phyloP scores from a whole-genome alignment of 2,797 vertebrate genomes.

The Bucorvus abyssinicus region DNA sequence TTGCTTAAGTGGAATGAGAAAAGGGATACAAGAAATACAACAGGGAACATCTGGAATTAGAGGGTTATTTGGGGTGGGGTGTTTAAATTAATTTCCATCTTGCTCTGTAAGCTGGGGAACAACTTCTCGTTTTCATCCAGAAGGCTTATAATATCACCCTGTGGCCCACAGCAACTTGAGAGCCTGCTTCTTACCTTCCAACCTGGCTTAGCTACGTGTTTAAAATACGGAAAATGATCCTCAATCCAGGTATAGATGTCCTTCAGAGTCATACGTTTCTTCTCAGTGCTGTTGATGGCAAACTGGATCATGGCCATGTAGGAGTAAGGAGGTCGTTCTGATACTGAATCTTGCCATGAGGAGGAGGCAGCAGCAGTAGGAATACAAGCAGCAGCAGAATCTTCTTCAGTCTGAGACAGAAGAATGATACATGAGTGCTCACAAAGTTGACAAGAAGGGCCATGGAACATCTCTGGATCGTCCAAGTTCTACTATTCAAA shows the following conservation, averaged over 20 bases:
- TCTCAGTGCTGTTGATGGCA: conserved; percentile 92
- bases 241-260: conserved; percentile 98
- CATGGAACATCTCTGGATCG: background rate
- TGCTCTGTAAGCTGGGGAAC: background rate
- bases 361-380: background rate
- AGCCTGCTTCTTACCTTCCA: conserved; percentile 88
- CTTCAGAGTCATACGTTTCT: conserved; percentile 91
- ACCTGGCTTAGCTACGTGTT: conserved; percentile 89
- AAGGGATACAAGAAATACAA: background rate
- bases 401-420: conserved; percentile 61
- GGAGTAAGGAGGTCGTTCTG: conserved; percentile 91
- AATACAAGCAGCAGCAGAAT: background rate
- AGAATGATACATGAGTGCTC: background rate
- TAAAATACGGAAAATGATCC: conserved; percentile 94
- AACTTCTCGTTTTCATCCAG: conserved; percentile 3
- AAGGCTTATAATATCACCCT: background rate
- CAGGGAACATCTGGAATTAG: background rate
- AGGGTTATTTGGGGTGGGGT: background rate
- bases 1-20: background rate
- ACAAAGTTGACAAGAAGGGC: background rate
- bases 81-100: background rate
- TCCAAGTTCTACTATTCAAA: background rate
- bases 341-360: conserved; percentile 69
- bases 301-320: conserved; percentile 99
- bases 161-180: background rate